Evolutionary conservation across 2,888 invertebrate species (phyloP).

Genomic region (Lasioglossum pauxillum): DNA sequence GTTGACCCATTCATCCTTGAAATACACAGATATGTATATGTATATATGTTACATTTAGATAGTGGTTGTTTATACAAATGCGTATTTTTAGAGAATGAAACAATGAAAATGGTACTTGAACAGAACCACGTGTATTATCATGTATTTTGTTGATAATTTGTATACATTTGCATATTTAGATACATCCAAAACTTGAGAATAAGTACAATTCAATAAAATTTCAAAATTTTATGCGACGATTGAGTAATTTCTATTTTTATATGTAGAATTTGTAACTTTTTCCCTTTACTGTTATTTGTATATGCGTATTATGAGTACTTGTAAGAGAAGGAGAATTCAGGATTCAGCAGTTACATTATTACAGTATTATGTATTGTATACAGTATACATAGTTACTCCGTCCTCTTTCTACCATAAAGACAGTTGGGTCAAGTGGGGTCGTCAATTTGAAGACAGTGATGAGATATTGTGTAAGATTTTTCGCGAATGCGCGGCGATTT

Average conservation of each 20-base stretch:
- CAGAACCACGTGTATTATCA: slow-evolving; percentile 11
- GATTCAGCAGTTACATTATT: background rate
- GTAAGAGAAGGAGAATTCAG: background rate
- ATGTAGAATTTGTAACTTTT: background rate
- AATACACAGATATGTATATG: background rate
- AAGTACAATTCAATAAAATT: background rate
- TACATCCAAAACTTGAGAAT: background rate
- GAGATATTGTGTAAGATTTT: too few species aligned
- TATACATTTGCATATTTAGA: slow-evolving; percentile 7
- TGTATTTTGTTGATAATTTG: slow-evolving; percentile 17
- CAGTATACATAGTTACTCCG: too few species aligned
- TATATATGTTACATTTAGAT: slow-evolving; percentile 9
- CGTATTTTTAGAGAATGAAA: slow-evolving; percentile 1
- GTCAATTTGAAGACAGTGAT: too few species aligned
- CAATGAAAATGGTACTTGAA: slow-evolving; percentile 7
- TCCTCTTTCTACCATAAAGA: too few species aligned
- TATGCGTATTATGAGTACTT: background rate
- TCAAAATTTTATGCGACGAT: background rate
- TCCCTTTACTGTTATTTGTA: background rate
- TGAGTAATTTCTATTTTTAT: background rate
- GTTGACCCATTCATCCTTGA: background rate
- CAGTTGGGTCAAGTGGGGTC: too few species aligned
- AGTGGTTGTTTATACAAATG: slow-evolving; percentile 4
- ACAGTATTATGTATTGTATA: too few species aligned
- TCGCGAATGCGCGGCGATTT: too few species aligned